Evolutionary conservation across 2,113 vertebrate species (phyloP).

Genomic region (Anarrhichthys ocellatus): DNA sequence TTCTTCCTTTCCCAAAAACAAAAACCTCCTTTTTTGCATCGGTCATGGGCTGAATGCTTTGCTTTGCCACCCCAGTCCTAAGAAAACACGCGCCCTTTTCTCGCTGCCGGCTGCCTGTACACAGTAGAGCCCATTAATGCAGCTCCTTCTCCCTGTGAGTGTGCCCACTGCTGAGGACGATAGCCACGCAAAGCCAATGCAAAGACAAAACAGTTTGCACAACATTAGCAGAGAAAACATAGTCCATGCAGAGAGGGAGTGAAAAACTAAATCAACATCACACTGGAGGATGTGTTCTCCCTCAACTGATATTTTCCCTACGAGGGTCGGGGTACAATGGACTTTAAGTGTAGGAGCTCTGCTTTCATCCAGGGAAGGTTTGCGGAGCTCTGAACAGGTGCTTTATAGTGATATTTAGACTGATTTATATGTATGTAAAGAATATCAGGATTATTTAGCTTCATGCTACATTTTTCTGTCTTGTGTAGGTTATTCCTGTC

Average conservation of each 20-base stretch:
- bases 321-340: conserved; percentile 61
- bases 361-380: conserved; percentile 50
- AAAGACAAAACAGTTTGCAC: conserved; percentile 99
- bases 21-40: conserved; percentile 91
- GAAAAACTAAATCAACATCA: conserved; percentile 76
- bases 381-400: conserved; percentile 72
- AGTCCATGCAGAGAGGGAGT: conserved; percentile 65
- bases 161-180: conserved; percentile 88
- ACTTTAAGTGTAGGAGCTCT: conserved; percentile 64
- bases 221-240: conserved; percentile 89
- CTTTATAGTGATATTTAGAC: conserved; percentile 61
- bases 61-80: conserved; percentile 98
- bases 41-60: conserved; percentile 95
- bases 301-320: conserved; percentile 76
- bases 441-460: conserved; percentile 46
- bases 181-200: conserved; percentile 90
- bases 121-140: conserved; percentile 95
- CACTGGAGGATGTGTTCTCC: conserved; percentile 83
- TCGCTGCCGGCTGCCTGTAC: conserved; percentile 90
- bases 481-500: conserved; percentile 46
- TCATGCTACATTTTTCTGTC: conserved; percentile 21
- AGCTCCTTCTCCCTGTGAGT: conserved; percentile 83
- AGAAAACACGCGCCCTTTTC: conserved; percentile 97
- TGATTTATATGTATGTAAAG: conserved; percentile 15
- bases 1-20: conserved; percentile 89